phyloP scores from a whole-genome alignment of 2,113 vertebrate genomes.

The Cranoglanis bouderius region DNA sequence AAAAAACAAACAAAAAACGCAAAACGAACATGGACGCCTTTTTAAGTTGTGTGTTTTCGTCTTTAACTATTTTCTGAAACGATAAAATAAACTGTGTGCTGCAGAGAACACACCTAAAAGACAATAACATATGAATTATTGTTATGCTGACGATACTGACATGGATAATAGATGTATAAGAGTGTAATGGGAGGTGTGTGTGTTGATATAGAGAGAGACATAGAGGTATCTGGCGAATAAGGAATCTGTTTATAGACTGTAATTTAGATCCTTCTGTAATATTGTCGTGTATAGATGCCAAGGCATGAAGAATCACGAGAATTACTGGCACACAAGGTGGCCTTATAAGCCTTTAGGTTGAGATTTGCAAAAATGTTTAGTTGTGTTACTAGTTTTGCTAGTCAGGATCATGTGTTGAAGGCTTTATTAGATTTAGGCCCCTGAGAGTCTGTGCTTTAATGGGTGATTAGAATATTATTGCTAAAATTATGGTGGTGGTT shows the following conservation, averaged over 20 bases:
- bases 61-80: not conserved
- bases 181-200: slow-evolving; percentile 20
- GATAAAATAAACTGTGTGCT: slow-evolving; percentile 7
- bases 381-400: not conserved
- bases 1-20: not conserved
- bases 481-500: not conserved
- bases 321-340: slow-evolving; percentile 25
- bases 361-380: not conserved
- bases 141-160: slow-evolving; percentile 19
- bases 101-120: slow-evolving; percentile 8
- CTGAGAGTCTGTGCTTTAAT: not conserved
- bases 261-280: slow-evolving; percentile 56
- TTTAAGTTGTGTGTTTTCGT: slow-evolving; percentile 22
- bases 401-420: slow-evolving; percentile 15
- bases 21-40: slow-evolving; percentile 11
- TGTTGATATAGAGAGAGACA: not conserved
- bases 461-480: not conserved
- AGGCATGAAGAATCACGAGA: slow-evolving; percentile 12
- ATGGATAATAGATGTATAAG: not conserved
- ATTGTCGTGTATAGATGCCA: slow-evolving; percentile 54
- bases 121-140: slow-evolving; percentile 5
- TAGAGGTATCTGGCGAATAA: not conserved
- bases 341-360: not conserved
- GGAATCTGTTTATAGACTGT: slow-evolving; percentile 50
- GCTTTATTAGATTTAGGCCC: slow-evolving; percentile 18